A percentile compares a stretch with the other conserved stretches of the same genome.
phyloP scores from a whole-genome alignment of 2,113 vertebrate species.

The Microtus ochrogaster region DNA sequence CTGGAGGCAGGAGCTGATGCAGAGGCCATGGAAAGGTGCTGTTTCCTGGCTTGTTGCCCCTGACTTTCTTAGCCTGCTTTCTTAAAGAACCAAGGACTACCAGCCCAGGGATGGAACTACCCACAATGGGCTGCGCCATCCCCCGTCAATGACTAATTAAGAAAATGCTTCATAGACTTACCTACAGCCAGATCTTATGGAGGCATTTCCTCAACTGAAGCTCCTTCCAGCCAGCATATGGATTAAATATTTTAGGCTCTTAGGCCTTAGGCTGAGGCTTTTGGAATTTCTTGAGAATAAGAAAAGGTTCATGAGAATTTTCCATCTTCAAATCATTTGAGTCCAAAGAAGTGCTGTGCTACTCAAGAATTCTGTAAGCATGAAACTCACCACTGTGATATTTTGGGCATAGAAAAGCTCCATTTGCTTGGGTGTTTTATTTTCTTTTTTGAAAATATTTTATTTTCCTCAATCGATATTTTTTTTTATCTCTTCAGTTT shows the following conservation, averaged over 20 bases:
- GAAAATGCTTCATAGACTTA: not conserved
- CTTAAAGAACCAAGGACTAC: not conserved
- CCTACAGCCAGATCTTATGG: not conserved
- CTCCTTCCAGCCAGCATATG: not conserved
- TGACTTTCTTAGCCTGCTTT: not conserved
- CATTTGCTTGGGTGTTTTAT: not conserved
- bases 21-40: not conserved
- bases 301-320: not conserved
- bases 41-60: not conserved
- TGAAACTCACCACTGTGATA: not conserved
- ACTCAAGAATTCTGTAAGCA: not conserved
- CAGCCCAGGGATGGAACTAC: not conserved
- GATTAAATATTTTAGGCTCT: not conserved
- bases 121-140: not conserved
- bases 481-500: slow-evolving; percentile 38
- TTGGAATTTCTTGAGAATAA: not conserved
- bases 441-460: slow-evolving; percentile 6
- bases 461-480: not conserved
- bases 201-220: not conserved
- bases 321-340: not conserved
- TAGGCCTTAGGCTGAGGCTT: not conserved
- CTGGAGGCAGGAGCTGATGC: not conserved
- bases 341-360: not conserved
- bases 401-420: not conserved
- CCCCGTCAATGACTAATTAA: not conserved